Conservation (phyloP, 2,888 invertebrate species). For the Pseudanteris insignis region DNA sequence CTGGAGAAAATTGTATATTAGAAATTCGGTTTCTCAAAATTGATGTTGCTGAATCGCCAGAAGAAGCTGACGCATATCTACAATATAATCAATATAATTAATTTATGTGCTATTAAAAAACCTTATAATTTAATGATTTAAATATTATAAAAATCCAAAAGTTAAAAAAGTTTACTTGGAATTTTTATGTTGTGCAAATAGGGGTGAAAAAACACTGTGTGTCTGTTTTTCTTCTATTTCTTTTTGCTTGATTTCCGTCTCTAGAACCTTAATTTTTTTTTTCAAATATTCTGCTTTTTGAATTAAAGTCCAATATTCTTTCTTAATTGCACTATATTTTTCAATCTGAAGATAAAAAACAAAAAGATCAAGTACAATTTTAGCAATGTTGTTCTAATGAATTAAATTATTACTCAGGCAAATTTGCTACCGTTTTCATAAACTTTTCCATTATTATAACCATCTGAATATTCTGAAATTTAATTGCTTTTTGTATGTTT, state of each 20-base stretch:
- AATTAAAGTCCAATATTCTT: slow-evolving; percentile 18
- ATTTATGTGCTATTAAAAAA: too few species aligned
- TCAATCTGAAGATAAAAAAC: slow-evolving; percentile 4
- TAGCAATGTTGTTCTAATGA: background rate
- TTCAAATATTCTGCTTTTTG: slow-evolving; percentile 25
- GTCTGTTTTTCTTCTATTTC: too few species aligned
- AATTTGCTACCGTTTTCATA: slow-evolving; percentile 1
- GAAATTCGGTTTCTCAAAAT: slow-evolving; percentile 11
- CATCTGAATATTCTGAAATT: slow-evolving; percentile 25
- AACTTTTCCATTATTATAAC: slow-evolving; percentile 9
- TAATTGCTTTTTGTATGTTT: slow-evolving; percentile 15
- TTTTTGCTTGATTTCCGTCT: too few species aligned
- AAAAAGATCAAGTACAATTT: background rate
- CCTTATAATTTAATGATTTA: too few species aligned
- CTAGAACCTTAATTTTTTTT: slow-evolving; percentile 19
- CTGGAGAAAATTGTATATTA: slow-evolving; percentile 23
- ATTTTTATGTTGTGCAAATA: too few species aligned
- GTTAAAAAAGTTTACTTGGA: too few species aligned
- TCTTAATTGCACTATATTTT: slow-evolving; percentile 20
- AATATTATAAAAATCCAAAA: too few species aligned
- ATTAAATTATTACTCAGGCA: background rate
- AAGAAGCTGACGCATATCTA: background rate
- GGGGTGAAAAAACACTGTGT: too few species aligned
- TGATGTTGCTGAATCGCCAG: slow-evolving; percentile 8
- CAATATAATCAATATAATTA: too few species aligned